phyloP scores from a whole-genome alignment of 2,888 invertebrate species.

The Athalia cordata region DNA sequence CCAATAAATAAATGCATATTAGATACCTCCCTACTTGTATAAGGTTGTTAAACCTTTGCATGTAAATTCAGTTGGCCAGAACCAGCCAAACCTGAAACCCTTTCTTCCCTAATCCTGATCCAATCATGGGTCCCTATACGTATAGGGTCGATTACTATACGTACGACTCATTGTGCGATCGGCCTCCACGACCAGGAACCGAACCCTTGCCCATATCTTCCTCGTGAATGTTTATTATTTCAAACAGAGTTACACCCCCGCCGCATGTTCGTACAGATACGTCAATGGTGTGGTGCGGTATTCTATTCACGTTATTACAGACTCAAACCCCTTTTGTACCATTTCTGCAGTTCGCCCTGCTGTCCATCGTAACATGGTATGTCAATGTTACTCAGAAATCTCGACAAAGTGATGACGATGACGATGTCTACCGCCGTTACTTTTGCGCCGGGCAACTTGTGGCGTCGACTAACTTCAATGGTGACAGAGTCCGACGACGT shows the following conservation, averaged over 20 bases:
- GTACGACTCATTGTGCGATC: background rate
- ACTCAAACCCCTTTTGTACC: conserved; percentile 57
- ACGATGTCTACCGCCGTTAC: conserved; percentile 43
- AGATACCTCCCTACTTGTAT: background rate
- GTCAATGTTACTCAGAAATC: conserved; percentile 11
- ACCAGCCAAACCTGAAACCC: conserved; percentile 45
- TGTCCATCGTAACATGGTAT: conserved; percentile 52
- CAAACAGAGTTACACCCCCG: conserved; percentile 47
- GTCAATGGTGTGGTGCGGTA: background rate
- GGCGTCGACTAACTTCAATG: conserved; percentile 57
- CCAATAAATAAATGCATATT: conserved; percentile 20
- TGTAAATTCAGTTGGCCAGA: conserved; percentile 37
- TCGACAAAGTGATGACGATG: conserved; percentile 2
- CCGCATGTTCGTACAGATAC: conserved; percentile 45
- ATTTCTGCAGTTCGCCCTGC: background rate
- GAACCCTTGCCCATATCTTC: conserved; percentile 21
- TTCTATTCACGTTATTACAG: conserved; percentile 48
- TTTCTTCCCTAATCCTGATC: conserved; percentile 61
- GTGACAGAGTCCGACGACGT: conserved; percentile 54
- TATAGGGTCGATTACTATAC: conserved; percentile 35
- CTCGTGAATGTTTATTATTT: conserved; percentile 52
- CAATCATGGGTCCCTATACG: conserved; percentile 51
- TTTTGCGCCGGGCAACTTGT: background rate
- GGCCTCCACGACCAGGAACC: background rate
- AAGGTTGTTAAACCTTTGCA: conserved; percentile 13